Base-by-base conservation (phyloP, 1,140 invertebrate genomes). In the Drosophila guanche region DNA sequence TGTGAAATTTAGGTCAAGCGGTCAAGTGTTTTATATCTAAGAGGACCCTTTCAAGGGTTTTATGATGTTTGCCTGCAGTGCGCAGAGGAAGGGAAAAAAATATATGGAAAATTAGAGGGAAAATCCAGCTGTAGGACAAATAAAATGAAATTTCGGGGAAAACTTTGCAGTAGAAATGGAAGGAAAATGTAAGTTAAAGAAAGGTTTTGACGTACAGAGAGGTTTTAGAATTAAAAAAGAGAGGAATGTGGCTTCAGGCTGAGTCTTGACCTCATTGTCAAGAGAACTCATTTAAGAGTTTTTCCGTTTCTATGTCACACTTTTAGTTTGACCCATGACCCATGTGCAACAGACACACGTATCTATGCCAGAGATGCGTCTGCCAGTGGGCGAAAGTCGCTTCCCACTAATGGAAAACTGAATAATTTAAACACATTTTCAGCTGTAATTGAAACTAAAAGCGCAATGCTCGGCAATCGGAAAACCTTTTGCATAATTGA, bases 1-100 rank as follows among this genome's bases (percentile, higher is more conserved):
- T 59, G 54, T 12, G 50, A 80, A 86, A 85, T 85, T 85, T 86
- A 55, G 81, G 76, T 85, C 80, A 85, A 74, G 81, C 81, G 81
- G 80, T 86, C 80, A 86, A 86, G 67, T 86, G 73, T 69, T 85
- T 80, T 69, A 79, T 79, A 61, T 63, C 40, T 5, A 25, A 52
- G 5, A 20, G 41, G 29, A 58, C 46, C 58, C 50, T 63, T 73
- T 58, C 23, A 60, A 68, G 76, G 76, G 58, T 80, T 76, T 79
- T 80, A 76, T 72, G 65, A 54, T 72, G 63, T 72, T 76, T 79
- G 79, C 69, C 75, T 71, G 76, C 76, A 79, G 66, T 63, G 55
- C 51, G 43, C 20, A 48, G 29, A 74, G 42, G 14, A 5, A 25
- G 6, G n/a, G 12, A 25, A n/a, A n/a, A n/a, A 16, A 54, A 40